Percentiles rank a stretch among this genome's conserved stretches.
phyloP scores from a whole-genome alignment of 2,888 invertebrate genomes.

The Habrosyne pyritoides region DNA sequence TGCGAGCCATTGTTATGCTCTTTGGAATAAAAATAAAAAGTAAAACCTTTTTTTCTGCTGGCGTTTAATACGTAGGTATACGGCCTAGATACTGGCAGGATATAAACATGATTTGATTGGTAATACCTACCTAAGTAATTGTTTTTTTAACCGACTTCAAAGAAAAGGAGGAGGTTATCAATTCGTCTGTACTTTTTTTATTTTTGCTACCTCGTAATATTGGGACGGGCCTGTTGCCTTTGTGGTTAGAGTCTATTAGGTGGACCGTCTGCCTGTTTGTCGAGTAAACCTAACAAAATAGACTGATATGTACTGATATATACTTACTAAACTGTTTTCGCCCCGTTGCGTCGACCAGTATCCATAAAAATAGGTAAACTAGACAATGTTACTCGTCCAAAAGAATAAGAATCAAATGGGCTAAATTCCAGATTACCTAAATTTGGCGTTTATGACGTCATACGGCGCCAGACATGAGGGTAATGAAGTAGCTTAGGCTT shows the following conservation, averaged over 20 bases:
- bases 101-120: no score
- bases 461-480: neutral
- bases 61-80: neutral
- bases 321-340: neutral
- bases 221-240: no score
- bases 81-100: no score
- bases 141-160: no score
- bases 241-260: no score
- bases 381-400: neutral
- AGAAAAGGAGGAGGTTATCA: no score
- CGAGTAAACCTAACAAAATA: no score
- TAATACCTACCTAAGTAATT: no score
- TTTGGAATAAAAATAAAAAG: neutral
- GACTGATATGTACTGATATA: no score
- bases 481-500: neutral
- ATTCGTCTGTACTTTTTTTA: no score
- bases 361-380: neutral
- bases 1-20: neutral
- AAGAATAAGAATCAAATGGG: neutral
- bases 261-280: no score
- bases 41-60: neutral
- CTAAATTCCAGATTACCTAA: neutral
- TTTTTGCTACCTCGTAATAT: no score
- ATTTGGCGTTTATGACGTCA: neutral
- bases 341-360: neutral